Evolutionary conservation across 2,797 vertebrate species (phyloP).

Genomic region (Gallinago solitaria): DNA sequence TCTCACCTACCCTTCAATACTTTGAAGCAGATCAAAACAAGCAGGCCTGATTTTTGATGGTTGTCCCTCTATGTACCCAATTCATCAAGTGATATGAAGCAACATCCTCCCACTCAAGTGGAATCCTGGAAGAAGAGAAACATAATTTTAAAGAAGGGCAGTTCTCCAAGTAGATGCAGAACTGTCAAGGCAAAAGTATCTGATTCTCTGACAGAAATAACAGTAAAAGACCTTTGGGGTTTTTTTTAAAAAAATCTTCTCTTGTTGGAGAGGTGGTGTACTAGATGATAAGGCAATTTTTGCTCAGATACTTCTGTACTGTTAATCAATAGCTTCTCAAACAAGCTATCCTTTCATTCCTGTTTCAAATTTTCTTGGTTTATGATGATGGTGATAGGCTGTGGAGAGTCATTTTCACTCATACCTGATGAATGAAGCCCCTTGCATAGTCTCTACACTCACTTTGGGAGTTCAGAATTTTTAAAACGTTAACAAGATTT

Average conservation of each 20-base stretch:
- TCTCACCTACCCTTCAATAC: background rate
- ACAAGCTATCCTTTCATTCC: background rate
- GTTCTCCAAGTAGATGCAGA: background rate
- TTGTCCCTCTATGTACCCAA: background rate
- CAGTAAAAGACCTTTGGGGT: background rate
- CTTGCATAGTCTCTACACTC: background rate
- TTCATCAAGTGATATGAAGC: background rate
- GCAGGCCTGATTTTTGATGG: background rate
- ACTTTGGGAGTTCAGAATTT: background rate
- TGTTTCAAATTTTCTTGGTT: background rate
- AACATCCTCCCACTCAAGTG: background rate
- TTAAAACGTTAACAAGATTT: background rate
- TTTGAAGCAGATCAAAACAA: background rate
- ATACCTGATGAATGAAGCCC: background rate
- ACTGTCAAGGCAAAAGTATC: background rate
- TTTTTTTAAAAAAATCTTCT: background rate
- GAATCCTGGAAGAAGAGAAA: background rate
- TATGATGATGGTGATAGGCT: background rate
- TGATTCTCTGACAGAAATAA: background rate
- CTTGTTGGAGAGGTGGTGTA: background rate
- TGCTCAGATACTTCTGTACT: background rate
- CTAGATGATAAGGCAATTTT: background rate
- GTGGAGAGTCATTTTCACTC: background rate
- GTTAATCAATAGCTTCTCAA: background rate
- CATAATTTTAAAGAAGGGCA: background rate